Base-by-base conservation (phyloP, 2,113 vertebrate genomes). In the Noctilio leporinus region DNA sequence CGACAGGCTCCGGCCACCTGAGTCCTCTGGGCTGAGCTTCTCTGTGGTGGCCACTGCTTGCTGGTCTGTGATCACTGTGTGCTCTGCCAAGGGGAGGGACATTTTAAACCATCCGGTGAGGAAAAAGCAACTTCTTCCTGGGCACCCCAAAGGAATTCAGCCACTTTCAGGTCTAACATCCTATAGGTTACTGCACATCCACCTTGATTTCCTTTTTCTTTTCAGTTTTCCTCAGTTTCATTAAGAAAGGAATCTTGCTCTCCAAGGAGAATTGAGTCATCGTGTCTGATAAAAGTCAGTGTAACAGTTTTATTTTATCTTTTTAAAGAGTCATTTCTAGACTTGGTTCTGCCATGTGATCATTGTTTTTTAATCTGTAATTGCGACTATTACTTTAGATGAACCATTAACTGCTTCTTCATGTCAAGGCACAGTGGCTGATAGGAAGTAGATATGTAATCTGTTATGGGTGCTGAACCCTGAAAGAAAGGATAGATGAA, bases 331-430 rank as follows among this genome's bases (percentile, higher is more conserved):
- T 76, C 17, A 51, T 4, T 80, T 53, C 20, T 84, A 33, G 33
- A 45, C 7, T n/a, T 87, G 30, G 20, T 40, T 93, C 80, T 93
- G 22, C 30, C 20, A 16, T 14, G 3, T 24, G 83, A 57, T 45
- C 30, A 57, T 55, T 70, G 30, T 30, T 96, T 73, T 89, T 75
- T 92, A 45, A 64, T 89, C 83, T 91, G 17, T 89, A 75, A 91
- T 85, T 86, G 62, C 19, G 86, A 33, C 17, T 43, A 6, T 59
- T 82, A 43, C 72, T 55, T 77, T 81, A 82, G 64, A 91, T 88
- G 64, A 82, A 75, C 49, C 55, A 67, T 72, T 81, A 88, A n/a
- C 7, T 59, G 4, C 14, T 53, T 78, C 51, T 81, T 88, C 49
- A 24, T 35, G 49, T 70, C 55, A 69, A 51, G 75, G 9, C 9